A percentile compares a stretch with the other conserved stretches of the same genome.
These are phyloP conservation scores for Adelosebastes latens DNA, from an alignment of 2,797 vertebrate genomes.

Conservation along the genomic window DNA sequence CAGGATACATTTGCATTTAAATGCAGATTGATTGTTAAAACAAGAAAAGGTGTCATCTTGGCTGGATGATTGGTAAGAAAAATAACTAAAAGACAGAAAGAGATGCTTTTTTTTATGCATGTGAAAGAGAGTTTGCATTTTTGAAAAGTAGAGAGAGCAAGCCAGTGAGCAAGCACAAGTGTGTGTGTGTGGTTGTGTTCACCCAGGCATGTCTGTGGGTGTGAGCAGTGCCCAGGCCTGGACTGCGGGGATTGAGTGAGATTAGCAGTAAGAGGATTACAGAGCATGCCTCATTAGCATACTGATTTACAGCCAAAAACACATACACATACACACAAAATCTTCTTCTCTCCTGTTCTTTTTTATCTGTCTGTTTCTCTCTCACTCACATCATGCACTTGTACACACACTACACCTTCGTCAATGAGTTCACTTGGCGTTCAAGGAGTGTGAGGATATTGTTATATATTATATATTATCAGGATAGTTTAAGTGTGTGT, in stretches of 20 bases:
- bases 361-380: constrained; percentile 33
- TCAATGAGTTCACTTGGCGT: constrained; percentile 22
- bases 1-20: neutral
- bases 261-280: constrained; percentile 83
- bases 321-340: constrained; percentile 70
- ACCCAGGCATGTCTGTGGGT: constrained; percentile 61
- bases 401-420: neutral
- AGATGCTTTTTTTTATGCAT: neutral
- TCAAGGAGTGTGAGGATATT: constrained; percentile 6
- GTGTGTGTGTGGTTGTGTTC: constrained; percentile 40
- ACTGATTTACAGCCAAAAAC: constrained; percentile 80
- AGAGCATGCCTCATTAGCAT: constrained; percentile 84
- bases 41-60: neutral
- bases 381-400: constrained; percentile 35
- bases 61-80: neutral
- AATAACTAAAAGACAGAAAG: neutral
- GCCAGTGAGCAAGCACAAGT: constrained; percentile 10
- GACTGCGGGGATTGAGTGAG: constrained; percentile 76
- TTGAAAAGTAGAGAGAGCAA: constrained; percentile 19
- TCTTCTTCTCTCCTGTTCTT: constrained; percentile 36
- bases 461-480: neutral
- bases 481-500: neutral
- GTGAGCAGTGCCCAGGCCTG: constrained; percentile 71
- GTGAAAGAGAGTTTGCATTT: constrained; percentile 34
- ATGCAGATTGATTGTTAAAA: constrained; percentile 1